Base-by-base conservation (phyloP, 92 coral and sea anemone genomes). In the Anthopleura xanthogrammica region DNA sequence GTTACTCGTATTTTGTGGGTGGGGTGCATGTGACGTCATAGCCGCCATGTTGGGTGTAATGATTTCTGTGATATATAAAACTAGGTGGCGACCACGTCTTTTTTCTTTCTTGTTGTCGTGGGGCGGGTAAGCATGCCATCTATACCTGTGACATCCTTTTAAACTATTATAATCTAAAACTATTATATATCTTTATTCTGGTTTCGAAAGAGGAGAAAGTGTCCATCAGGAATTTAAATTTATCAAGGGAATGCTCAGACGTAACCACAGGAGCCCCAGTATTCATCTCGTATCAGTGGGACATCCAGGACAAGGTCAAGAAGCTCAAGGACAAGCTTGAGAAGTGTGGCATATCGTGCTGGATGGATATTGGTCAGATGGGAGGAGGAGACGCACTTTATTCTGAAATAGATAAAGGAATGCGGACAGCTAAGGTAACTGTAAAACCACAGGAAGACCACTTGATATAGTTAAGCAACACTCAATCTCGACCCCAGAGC, bases 221-320 rank as follows among this genome's bases (percentile, higher is more conserved):
- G 42, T 68, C 74, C 42, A n/a, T 68, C 74, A 68, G 29, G 36
- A 68, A 20, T 12, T 12, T 68, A 12, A 68, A 36, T 29, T 8
- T 68, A 24, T 68, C 74, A 42, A 68, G 17, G 12, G 41, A 68
- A 29, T 68, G 74, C 41, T 68, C 74, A 9, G 74, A 68, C 12
- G 11, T 23, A 16, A 68, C 74, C 16, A 23, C 74, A 23, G 74
- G 74, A 8, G 74, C 92, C 1, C 79, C 78, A 79, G 94, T 93
- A 64, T 95, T 95, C 56, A 85, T 95, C 83, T 95, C 98, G 9
- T 95, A 95, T 84, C 97, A 95, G 80, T 95, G 98, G 98, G 94
- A 89, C 85, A 94, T 87, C 10, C 98, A 95, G 81, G 86, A 85
- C 60, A 83, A 90, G 54, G 97, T 92, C 41, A 70, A 79, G 48